These are phyloP conservation scores for Lanius collurio DNA, from an alignment of 2,113 vertebrate species.

Conservation along the genomic window DNA sequence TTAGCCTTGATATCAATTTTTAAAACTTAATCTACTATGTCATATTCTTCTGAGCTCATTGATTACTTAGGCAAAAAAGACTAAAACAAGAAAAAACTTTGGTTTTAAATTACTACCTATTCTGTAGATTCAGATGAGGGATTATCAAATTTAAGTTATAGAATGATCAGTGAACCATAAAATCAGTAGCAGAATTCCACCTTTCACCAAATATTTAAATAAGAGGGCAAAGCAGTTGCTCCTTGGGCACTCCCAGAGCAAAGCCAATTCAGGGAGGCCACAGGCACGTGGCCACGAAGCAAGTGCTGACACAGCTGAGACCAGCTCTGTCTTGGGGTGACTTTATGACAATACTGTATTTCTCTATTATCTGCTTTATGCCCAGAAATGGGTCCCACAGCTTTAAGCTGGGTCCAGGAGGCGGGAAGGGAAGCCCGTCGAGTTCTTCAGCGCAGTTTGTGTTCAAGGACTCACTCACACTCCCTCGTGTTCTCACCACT, in stretches of 20 bases:
- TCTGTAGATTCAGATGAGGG: background rate
- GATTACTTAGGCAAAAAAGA: background rate
- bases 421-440: no score
- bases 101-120: background rate
- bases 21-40: background rate
- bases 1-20: background rate
- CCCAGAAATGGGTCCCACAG: no score
- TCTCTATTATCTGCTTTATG: no score
- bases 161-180: background rate
- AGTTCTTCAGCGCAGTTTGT: no score
- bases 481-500: no score
- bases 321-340: background rate
- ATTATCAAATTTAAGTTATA: background rate
- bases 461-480: no score
- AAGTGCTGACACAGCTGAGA: background rate
- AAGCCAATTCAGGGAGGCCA: background rate
- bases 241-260: background rate
- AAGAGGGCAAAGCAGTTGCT: background rate
- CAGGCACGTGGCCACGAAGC: background rate
- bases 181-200: background rate
- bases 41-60: background rate
- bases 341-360: no score
- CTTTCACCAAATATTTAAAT: background rate
- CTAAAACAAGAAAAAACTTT: background rate
- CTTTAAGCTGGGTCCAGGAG: no score